These are phyloP conservation scores for Sitodiplosis mosellana DNA, from an alignment of 1,140 invertebrate genomes.

Conservation along the genomic window DNA sequence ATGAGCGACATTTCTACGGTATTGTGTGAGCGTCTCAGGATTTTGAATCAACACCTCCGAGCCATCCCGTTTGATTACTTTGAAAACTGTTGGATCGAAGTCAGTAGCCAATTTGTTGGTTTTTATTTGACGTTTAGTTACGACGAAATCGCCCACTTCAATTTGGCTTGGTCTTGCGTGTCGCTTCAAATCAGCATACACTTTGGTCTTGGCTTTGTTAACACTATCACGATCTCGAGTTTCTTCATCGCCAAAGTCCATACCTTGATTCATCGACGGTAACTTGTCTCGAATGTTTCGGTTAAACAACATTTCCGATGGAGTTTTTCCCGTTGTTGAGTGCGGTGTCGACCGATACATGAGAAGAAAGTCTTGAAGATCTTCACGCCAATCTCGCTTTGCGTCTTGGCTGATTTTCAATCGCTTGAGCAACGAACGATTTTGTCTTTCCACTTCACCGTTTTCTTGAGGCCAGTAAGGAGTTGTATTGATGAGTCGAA, in stretches of 20 bases:
- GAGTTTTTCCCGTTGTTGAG: slow-evolving; percentile 17
- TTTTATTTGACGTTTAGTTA: too few species aligned
- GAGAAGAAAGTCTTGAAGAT: slow-evolving; percentile 11
- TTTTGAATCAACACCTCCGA: too few species aligned
- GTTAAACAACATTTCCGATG: slow-evolving; percentile 18
- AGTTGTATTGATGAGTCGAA: slow-evolving; percentile 10
- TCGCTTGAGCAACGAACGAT: slow-evolving; percentile 14
- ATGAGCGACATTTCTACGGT: too few species aligned
- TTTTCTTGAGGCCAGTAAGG: slow-evolving; percentile 19
- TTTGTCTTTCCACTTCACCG: slow-evolving; percentile 20
- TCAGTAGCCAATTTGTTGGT: too few species aligned
- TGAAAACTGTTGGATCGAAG: too few species aligned
- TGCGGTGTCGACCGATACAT: slow-evolving; percentile 20
- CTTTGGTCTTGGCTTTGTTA: slow-evolving; percentile 2
- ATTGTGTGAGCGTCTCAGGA: too few species aligned
- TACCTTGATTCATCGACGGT: too few species aligned
- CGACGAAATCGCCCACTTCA: not conserved
- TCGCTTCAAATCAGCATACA: not conserved
- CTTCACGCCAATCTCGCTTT: slow-evolving; percentile 8
- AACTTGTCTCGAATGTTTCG: slow-evolving; percentile 13
- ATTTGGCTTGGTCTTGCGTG: not conserved
- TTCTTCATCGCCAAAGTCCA: not conserved
- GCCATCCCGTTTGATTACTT: too few species aligned
- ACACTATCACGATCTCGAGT: not conserved
- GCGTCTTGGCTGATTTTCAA: slow-evolving; percentile 7